Evolutionary conservation across 1,140 invertebrate species (phyloP).

Genomic region (Cephus cinctus): DNA sequence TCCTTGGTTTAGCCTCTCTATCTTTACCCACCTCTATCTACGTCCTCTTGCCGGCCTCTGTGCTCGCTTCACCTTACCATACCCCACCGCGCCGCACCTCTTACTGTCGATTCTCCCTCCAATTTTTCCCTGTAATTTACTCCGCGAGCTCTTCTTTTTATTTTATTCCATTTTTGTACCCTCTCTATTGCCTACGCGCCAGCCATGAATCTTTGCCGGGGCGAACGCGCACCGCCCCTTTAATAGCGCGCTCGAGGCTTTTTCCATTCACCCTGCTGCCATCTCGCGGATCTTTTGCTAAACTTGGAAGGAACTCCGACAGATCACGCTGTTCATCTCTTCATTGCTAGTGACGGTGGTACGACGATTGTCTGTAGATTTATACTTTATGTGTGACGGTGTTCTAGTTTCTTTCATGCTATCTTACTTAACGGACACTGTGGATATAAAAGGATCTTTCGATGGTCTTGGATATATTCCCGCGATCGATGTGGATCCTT

Average conservation of each 20-base stretch:
- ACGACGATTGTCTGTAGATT: too few species aligned
- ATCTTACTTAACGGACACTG: too few species aligned
- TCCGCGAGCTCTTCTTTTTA: conserved; percentile 31
- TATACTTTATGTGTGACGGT: too few species aligned
- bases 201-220: conserved; percentile 55
- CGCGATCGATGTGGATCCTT: too few species aligned
- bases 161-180: conserved; percentile 40
- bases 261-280: conserved; percentile 45
- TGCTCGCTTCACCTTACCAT: conserved; percentile 23
- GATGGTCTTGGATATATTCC: too few species aligned
- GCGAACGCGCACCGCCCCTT: conserved; percentile 48
- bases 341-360: too few species aligned
- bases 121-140: conserved; percentile 52
- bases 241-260: conserved; percentile 48
- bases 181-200: conserved; percentile 34
- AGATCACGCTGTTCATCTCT: too few species aligned
- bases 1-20: conserved; percentile 9
- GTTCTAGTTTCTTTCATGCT: too few species aligned
- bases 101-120: conserved; percentile 22
- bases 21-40: conserved; percentile 25
- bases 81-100: conserved; percentile 7
- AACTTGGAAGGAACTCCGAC: too few species aligned
- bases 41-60: conserved; percentile 13
- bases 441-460: too few species aligned
- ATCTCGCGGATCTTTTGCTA: too few species aligned